phyloP scores from a whole-genome alignment of 1,140 invertebrate species.

The Lasioglossum baleicum region DNA sequence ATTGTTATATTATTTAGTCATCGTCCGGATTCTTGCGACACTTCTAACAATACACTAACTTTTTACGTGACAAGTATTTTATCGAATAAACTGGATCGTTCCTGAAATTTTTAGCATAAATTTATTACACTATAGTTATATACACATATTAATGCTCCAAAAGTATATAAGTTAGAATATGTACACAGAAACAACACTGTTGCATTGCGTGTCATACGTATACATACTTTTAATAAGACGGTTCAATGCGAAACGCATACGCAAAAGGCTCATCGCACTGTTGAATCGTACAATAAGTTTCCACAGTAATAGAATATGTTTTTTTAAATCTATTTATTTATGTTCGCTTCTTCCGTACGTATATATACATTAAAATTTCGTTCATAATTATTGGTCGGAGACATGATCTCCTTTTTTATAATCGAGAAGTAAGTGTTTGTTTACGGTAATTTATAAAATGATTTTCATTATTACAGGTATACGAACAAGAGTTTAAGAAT shows the following conservation, averaged over 20 bases:
- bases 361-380: neutral
- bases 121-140: neutral
- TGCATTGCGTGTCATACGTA: neutral
- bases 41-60: neutral
- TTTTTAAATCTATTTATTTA: neutral
- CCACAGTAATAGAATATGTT: neutral
- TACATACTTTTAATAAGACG: neutral
- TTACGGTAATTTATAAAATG: neutral
- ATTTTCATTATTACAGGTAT: neutral
- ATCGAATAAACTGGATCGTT: neutral
- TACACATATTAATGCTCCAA: constrained; percentile 1
- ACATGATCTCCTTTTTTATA: neutral
- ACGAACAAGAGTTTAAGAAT: neutral
- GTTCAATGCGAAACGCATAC: neutral
- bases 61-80: constrained; percentile 3
- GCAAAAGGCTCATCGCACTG: neutral
- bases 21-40: neutral
- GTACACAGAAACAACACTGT: neutral
- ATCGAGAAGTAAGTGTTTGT: neutral
- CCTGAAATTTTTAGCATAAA: neutral
- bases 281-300: constrained; percentile 11
- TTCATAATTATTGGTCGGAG: neutral
- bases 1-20: constrained; percentile 10
- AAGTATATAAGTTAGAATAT: neutral
- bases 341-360: neutral